phyloP scores from a whole-genome alignment of 2,113 vertebrate genomes.

The Rhineura floridana region DNA sequence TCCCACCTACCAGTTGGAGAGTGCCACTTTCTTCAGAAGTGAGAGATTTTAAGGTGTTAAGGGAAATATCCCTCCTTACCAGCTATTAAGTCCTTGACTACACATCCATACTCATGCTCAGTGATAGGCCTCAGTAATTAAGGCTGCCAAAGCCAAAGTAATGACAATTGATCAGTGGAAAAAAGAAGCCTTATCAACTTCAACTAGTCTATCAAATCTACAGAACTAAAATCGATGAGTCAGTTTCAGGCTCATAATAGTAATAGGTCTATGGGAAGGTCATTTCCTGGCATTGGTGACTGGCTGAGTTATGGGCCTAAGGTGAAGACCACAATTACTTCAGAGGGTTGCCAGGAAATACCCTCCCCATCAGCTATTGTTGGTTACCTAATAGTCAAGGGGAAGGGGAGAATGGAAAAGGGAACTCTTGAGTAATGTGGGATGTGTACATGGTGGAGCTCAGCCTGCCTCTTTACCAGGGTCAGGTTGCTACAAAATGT shows the following conservation, averaged over 20 bases:
- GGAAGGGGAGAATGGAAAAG: conserved; percentile 41
- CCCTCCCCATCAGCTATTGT: conserved; percentile 63
- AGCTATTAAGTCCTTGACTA: not conserved
- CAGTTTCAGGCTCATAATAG: not conserved
- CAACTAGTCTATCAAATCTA: not conserved
- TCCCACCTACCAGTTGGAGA: not conserved
- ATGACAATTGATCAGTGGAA: not conserved
- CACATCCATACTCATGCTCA: not conserved
- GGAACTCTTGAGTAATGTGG: conserved; percentile 36
- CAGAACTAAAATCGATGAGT: conserved; percentile 26
- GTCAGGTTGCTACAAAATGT: conserved; percentile 36
- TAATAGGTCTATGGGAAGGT: conserved; percentile 11
- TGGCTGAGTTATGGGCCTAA: conserved; percentile 40
- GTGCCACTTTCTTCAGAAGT: not conserved
- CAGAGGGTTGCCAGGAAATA: conserved; percentile 67
- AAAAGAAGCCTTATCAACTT: not conserved
- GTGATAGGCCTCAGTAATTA: not conserved
- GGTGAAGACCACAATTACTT: conserved; percentile 57
- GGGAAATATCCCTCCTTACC: not conserved
- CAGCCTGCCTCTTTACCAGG: conserved; percentile 49
- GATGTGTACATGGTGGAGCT: conserved; percentile 46
- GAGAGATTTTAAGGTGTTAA: not conserved
- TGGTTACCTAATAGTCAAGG: conserved; percentile 58
- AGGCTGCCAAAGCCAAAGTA: not conserved
- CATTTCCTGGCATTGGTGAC: conserved; percentile 41